Evolutionary conservation across 2,113 vertebrate genomes (phyloP).

Genomic region (Irena cyanogastra): DNA sequence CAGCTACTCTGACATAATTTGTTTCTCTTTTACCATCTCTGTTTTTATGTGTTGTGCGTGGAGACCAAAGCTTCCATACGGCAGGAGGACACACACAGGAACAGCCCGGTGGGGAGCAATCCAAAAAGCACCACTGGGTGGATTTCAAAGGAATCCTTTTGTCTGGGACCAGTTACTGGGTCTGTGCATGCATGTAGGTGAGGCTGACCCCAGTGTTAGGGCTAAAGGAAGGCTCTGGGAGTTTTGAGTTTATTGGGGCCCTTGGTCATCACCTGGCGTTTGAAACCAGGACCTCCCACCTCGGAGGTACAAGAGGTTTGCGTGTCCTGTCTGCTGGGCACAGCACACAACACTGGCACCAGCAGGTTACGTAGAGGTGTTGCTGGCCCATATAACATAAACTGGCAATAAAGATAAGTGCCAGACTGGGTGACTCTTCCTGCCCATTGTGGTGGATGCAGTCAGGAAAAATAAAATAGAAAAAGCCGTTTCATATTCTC

Average conservation of each 20-base stretch:
- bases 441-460: neutral
- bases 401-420: neutral
- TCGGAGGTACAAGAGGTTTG: neutral
- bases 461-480: neutral
- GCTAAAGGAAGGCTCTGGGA: neutral
- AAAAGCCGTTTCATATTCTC: neutral
- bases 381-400: neutral
- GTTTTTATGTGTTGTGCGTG: neutral
- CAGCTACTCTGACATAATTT: constrained; percentile 4
- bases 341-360: accelerated
- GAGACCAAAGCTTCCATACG: neutral
- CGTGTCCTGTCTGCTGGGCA: neutral
- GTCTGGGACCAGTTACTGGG: neutral
- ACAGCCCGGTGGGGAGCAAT: neutral
- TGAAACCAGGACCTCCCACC: neutral
- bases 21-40: neutral
- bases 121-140: accelerated
- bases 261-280: neutral
- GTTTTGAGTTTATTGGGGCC: neutral
- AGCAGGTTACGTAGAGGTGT: neutral
- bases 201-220: neutral
- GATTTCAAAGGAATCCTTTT: neutral
- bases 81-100: neutral
- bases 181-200: accelerated
- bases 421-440: neutral